Percentiles rank a stretch among this genome's conserved stretches.
These are phyloP conservation scores for Lepilemur ruficaudatus DNA, from an alignment of 2,797 vertebrate species.

Conservation along the genomic window DNA sequence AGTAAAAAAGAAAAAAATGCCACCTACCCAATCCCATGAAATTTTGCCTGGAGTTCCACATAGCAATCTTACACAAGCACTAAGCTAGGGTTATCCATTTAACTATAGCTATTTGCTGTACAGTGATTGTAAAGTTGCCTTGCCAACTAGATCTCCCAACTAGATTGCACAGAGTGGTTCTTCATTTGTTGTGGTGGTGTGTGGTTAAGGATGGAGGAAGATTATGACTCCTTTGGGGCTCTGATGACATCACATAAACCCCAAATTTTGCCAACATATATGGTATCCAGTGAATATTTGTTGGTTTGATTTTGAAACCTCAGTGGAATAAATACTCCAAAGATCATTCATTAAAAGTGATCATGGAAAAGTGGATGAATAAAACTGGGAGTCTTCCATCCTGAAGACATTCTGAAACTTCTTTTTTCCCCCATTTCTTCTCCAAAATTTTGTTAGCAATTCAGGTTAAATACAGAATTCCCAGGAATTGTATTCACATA, in stretches of 20 bases:
- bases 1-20: background rate
- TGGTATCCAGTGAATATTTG: background rate
- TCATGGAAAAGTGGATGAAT: background rate
- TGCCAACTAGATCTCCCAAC: background rate
- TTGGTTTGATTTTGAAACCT: constrained; percentile 17
- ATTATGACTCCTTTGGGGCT: background rate
- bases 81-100: background rate
- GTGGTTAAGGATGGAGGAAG: background rate
- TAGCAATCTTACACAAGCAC: background rate
- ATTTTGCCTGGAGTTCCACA: background rate
- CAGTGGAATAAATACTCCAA: constrained; percentile 28
- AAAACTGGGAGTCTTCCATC: background rate
- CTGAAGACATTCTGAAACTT: background rate
- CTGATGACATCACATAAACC: background rate
- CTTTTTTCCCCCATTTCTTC: background rate
- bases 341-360: background rate
- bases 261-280: background rate
- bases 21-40: background rate
- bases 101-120: background rate
- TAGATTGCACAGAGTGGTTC: background rate
- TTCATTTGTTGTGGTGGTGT: background rate
- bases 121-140: background rate
- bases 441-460: background rate
- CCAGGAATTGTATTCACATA: background rate
- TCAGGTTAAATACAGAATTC: background rate